These are phyloP conservation scores for Belonocnema kinseyi DNA, from an alignment of 1,140 invertebrate species.

Conservation along the genomic window DNA sequence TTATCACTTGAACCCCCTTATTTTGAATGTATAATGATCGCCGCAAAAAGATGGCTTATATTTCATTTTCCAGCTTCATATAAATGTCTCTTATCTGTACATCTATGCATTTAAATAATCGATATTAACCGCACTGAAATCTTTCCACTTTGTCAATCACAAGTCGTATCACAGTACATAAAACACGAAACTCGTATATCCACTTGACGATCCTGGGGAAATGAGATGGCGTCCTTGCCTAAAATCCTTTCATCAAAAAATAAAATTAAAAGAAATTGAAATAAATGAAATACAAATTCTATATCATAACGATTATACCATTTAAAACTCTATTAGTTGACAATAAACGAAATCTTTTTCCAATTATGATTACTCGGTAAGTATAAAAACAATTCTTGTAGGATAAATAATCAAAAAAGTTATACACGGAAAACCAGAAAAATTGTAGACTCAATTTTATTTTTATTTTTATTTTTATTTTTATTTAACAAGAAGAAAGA, in stretches of 20 bases:
- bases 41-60: not conserved
- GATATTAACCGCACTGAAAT: conserved; percentile 5
- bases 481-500: too few species aligned
- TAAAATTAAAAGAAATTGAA: not conserved
- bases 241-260: not conserved
- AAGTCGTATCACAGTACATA: conserved; percentile 23
- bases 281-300: not conserved
- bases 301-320: not conserved
- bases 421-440: too few species aligned
- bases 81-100: conserved; percentile 27
- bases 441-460: too few species aligned
- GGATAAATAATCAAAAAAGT: too few species aligned
- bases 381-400: too few species aligned
- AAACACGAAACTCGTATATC: conserved; percentile 16
- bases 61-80: conserved; percentile 14
- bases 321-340: too few species aligned
- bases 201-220: not conserved
- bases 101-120: conserved; percentile 27
- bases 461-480: too few species aligned
- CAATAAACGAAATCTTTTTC: too few species aligned
- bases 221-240: conserved; percentile 6
- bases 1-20: not conserved
- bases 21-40: not conserved
- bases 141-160: conserved; percentile 23
- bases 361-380: too few species aligned